Conservation (phyloP, 2,888 invertebrate genomes). For the Cyclophora punctaria region DNA sequence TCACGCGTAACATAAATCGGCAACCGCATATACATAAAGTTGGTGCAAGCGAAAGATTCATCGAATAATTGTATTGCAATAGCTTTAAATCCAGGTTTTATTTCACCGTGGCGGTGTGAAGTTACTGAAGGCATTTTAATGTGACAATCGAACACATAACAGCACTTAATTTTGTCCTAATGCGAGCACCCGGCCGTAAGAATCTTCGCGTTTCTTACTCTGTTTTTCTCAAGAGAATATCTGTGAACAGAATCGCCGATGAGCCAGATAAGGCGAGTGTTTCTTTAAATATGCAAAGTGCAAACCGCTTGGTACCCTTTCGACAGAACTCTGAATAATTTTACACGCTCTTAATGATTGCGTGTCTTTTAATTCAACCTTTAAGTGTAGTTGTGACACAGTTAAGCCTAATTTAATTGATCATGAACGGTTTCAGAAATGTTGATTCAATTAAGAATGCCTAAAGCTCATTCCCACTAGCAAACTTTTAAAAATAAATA, state of each 20-base stretch:
- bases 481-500: slow-evolving; percentile 17
- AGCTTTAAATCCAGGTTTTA: slow-evolving; percentile 43
- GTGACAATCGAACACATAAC: slow-evolving; percentile 69
- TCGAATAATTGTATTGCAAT: slow-evolving; percentile 60
- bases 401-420: slow-evolving; percentile 37
- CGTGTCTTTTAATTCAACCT: slow-evolving; percentile 59
- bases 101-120: slow-evolving; percentile 51
- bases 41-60: slow-evolving; percentile 33
- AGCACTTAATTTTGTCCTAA: slow-evolving; percentile 74
- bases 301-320: slow-evolving; percentile 63
- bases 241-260: slow-evolving; percentile 65
- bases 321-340: slow-evolving; percentile 69
- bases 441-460: slow-evolving; percentile 11
- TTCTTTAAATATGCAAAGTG: slow-evolving; percentile 72
- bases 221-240: slow-evolving; percentile 60
- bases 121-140: slow-evolving; percentile 68
- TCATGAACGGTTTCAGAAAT: background rate
- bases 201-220: slow-evolving; percentile 48
- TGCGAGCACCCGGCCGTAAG: slow-evolving; percentile 53
- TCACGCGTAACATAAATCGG: slow-evolving; percentile 35
- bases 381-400: slow-evolving; percentile 46
- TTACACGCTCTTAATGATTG: slow-evolving; percentile 69
- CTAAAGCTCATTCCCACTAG: slow-evolving; percentile 13
- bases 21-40: slow-evolving; percentile 37
- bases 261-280: slow-evolving; percentile 66